Conservation (phyloP, 2,113 vertebrate genomes). For the Labeo rohita region DNA sequence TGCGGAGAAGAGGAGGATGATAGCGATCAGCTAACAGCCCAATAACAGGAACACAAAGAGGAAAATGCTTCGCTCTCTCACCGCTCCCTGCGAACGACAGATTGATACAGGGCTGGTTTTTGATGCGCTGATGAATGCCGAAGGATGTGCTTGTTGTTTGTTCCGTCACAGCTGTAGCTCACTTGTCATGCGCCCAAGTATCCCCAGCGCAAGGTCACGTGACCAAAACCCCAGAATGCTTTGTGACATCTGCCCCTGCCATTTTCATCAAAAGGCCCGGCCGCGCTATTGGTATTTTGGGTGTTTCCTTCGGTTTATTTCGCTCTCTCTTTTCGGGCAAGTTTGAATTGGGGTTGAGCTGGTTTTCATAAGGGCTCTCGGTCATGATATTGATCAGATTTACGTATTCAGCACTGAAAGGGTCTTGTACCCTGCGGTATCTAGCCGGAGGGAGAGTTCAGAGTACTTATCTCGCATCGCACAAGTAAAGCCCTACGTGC, state of each 20-base stretch:
- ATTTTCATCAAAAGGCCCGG: constrained; percentile 49
- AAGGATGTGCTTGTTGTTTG: constrained; percentile 75
- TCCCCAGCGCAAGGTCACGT: constrained; percentile 70
- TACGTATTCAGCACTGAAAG: constrained; percentile 1
- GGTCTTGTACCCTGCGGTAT: constrained; percentile 30
- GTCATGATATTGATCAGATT: constrained; percentile 22
- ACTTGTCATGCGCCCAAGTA: constrained; percentile 74
- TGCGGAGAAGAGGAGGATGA: constrained; percentile 76
- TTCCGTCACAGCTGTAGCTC: constrained; percentile 80
- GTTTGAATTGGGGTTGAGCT: constrained; percentile 20
- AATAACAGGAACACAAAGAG: constrained; percentile 61
- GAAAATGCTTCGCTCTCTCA: constrained; percentile 50
- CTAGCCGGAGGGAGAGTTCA: constrained; percentile 42
- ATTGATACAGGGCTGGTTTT: constrained; percentile 73
- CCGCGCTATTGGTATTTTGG: constrained; percentile 45
- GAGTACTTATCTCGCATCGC: constrained; percentile 21
- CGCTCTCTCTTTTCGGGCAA: neutral
- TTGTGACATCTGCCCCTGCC: constrained; percentile 77
- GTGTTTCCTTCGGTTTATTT: constrained; percentile 12
- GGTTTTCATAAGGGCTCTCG: neutral
- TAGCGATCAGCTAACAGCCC: constrained; percentile 80
- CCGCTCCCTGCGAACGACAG: constrained; percentile 72
- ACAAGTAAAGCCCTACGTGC: constrained; percentile 18
- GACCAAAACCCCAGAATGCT: constrained; percentile 73
- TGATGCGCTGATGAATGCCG: constrained; percentile 72